A percentile compares a stretch with the other conserved stretches of the same genome.
phyloP scores from a whole-genome alignment of 2,113 vertebrate genomes.

The Pseudois nayaur region DNA sequence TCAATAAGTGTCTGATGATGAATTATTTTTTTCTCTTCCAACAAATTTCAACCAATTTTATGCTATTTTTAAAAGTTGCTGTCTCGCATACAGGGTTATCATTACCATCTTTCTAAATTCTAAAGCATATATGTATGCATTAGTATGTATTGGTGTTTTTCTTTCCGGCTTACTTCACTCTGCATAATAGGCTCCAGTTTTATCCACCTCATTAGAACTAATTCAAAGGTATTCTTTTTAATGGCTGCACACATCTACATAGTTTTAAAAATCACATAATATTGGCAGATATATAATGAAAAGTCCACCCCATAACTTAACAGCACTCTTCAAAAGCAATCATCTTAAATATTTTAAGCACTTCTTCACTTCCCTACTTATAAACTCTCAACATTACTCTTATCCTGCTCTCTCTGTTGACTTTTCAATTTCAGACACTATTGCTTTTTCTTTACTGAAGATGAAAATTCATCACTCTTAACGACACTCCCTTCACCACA shows the following conservation, averaged over 20 bases:
- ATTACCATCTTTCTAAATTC: no score
- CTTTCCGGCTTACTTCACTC: no score
- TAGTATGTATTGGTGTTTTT: no score
- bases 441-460: background rate
- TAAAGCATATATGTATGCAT: rapidly evolving
- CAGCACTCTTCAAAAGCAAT: background rate
- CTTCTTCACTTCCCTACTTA: background rate
- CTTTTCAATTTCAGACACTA: background rate
- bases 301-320: background rate
- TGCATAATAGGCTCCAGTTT: no score
- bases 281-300: background rate
- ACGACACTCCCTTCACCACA: background rate
- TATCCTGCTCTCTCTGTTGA: background rate
- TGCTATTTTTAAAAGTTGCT: background rate
- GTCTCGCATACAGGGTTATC: no score
- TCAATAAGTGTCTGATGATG: background rate
- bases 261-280: background rate
- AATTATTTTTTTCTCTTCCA: background rate
- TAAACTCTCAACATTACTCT: background rate
- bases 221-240: no score
- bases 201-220: no score
- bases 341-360: background rate
- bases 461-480: background rate
- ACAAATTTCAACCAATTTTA: background rate
- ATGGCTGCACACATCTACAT: background rate